phyloP scores from a whole-genome alignment of 2,113 vertebrate species.

The Anarrhichthys ocellatus region DNA sequence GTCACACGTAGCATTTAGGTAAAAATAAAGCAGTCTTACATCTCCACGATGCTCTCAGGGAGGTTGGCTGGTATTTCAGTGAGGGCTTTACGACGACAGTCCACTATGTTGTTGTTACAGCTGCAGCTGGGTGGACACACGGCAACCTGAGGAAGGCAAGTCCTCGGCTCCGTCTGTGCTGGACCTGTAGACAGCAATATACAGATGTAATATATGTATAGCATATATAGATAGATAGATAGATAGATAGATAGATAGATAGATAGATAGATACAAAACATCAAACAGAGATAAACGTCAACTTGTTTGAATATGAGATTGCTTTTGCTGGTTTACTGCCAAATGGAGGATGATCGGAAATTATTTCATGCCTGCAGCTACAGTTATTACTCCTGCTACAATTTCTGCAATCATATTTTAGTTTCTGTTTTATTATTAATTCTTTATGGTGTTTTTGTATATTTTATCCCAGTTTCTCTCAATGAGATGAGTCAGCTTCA shows the following conservation, averaged over 20 bases:
- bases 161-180: constrained; percentile 84
- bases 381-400: neutral
- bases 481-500: neutral
- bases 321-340: neutral
- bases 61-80: constrained; percentile 95
- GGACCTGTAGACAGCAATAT: constrained; percentile 79
- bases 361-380: constrained; percentile 6
- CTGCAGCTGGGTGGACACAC: constrained; percentile 93
- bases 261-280: neutral
- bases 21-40: constrained; percentile 85
- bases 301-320: neutral
- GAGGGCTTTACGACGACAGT: constrained; percentile 94
- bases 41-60: constrained; percentile 95
- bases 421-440: constrained; percentile 1
- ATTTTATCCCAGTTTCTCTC: neutral
- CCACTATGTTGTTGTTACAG: constrained; percentile 97
- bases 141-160: constrained; percentile 91
- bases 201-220: neutral
- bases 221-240: no score
- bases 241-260: no score
- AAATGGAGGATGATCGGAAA: neutral
- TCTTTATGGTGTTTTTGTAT: constrained; percentile 4
- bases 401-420: neutral
- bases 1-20: neutral
- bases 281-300: neutral